A percentile compares a stretch with the other conserved stretches of the same genome.
Evolutionary conservation across 2,113 vertebrate species (phyloP).

Genomic region (Heterocephalus glaber): DNA sequence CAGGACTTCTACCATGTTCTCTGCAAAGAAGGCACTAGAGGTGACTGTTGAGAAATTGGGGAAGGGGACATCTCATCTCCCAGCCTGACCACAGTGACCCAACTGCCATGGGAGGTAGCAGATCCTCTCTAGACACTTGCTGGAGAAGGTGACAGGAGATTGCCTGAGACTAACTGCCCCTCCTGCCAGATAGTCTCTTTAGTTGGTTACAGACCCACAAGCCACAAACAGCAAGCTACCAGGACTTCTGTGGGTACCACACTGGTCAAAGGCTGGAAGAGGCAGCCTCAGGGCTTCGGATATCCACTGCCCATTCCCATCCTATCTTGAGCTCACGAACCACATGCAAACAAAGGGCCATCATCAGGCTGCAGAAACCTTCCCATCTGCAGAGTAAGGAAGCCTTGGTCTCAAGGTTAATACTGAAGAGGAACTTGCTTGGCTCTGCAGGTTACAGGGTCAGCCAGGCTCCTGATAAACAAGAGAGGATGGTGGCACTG

Average conservation of each 20-base stretch:
- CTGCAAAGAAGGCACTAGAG: neutral
- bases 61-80: neutral
- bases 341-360: slow-evolving; percentile 30
- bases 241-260: neutral
- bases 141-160: neutral
- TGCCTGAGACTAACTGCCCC: too few species aligned
- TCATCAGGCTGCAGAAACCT: neutral
- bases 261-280: neutral
- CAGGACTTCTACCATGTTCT: neutral
- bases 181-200: neutral
- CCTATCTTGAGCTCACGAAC: neutral
- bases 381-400: neutral
- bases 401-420: slow-evolving; percentile 51
- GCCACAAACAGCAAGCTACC: neutral
- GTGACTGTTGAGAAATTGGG: neutral
- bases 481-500: neutral
- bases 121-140: neutral
- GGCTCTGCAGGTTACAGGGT: slow-evolving; percentile 1
- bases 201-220: neutral
- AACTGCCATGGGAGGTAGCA: neutral
- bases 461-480: slow-evolving; percentile 66
- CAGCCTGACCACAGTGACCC: neutral
- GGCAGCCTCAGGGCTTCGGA: neutral
- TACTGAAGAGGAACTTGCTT: neutral
- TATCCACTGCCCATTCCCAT: neutral